These are phyloP conservation scores for Amblyjoppa fuscipennis DNA, from an alignment of 2,888 invertebrate genomes.

Conservation along the genomic window DNA sequence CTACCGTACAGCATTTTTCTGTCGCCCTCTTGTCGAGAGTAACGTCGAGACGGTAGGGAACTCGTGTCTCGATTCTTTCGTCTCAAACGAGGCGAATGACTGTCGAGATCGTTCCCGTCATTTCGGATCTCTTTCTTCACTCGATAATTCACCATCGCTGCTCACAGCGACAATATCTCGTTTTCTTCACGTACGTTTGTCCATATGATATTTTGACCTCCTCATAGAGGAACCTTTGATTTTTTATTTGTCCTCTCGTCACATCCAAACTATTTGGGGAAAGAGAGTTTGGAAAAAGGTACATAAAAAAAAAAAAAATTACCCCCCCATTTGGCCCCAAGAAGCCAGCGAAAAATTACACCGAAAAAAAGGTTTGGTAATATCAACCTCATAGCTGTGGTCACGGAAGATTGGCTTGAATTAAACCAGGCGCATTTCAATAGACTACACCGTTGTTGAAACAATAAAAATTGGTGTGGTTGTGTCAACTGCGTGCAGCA, in stretches of 20 bases:
- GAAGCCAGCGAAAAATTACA: too few relatives aligned
- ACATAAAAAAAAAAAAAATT: too few relatives aligned
- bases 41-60: constrained; percentile 15
- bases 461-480: too few relatives aligned
- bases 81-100: constrained; percentile 43
- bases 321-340: too few relatives aligned
- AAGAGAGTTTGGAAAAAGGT: too few relatives aligned
- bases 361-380: too few relatives aligned
- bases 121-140: constrained; percentile 25
- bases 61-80: constrained; percentile 31
- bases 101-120: constrained; percentile 29
- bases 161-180: not conserved
- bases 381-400: too few relatives aligned
- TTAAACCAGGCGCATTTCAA: too few relatives aligned
- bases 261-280: too few relatives aligned
- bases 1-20: constrained; percentile 44
- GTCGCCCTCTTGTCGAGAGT: constrained; percentile 29
- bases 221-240: not conserved
- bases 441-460: too few relatives aligned
- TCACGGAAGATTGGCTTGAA: too few relatives aligned
- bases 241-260: not conserved
- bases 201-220: constrained; percentile 10
- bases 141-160: not conserved
- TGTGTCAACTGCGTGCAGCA: too few relatives aligned
- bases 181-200: not conserved